Base-by-base conservation (phyloP, 1,140 invertebrate genomes). In the Leptinotarsa lineolata region DNA sequence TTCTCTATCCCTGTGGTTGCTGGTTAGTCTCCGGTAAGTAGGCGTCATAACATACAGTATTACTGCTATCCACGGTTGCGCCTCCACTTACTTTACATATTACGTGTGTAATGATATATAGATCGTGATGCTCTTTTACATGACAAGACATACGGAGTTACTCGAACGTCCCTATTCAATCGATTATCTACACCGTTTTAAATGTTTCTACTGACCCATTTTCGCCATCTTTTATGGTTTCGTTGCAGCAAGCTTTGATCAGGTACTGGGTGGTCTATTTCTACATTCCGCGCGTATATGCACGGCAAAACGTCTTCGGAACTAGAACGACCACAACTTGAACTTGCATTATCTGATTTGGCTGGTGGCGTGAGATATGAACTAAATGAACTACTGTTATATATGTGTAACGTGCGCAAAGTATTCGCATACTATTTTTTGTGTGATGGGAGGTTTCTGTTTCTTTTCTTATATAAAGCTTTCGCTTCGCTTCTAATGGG, bases 11-110 rank as follows among this genome's bases (percentile, higher is more conserved):
- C 68, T 60, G 48, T 59, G 21, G 46, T 48, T 69, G 68, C 45
- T 46, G 66, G 39, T 69, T 58, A 58, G 39, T 54, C 46, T 30
- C 68, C 68, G 21, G 68, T 48, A 22, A 60, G 68, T 69, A 69
- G 68, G 68, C 68, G 68, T 69, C 68, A 69, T 69, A 69, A 69
- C 68, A 69, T 30, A 69, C 68, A 69, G 39, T 59, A 69, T 22
- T 69, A 69, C 21, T 69, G 22, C n/a, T 68, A 68, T 20, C 66
- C 46, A 48, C 66, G 68, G 45, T 69, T 69, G 68, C 68, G 68
- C 68, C 68, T 69, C 68, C 68, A 24, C 68, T 59, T 69, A 69
- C 48, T 69, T 69, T 69, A 69, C 68, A 69, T 69, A 69, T 69
- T 46, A 69, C 68, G 68, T 69, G 48, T 60, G 68, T 69, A 58